Evolutionary conservation across 2,113 vertebrate species (phyloP), one percentile per base, ranked within the genome.

Genomic region (Recurvirostra avosetta): DNA sequence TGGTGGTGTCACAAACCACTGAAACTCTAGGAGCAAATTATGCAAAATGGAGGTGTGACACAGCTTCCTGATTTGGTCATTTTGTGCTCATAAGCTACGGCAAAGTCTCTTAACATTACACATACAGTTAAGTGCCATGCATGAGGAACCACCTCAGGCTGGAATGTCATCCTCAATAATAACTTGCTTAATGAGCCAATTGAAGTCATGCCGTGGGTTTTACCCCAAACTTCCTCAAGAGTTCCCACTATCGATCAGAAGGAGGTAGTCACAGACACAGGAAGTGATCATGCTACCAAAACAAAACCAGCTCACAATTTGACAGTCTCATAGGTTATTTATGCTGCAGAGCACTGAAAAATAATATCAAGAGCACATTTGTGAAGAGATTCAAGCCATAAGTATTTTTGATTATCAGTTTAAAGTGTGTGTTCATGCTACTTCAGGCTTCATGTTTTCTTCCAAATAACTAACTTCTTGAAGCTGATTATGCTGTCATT

Each of bases 61-160:
- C 91, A 94, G 55, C 90, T 90, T 94, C 91, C 96, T 96, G 92
- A 83, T 86, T 71, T 70, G 86, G 70, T 78, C 17, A 81, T 77
- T 92, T 86, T 92, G 58, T 81, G 13, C n/a, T 68, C 94, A 20
- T 61, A 94, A 78, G 21, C 85, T 75, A n/a, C 0, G 0, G n/a
- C 59, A 74, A 53, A 53, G 45, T 41, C 65, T 59, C 38, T 79
- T 52, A 78, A 90, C 29, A 49, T 89, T 61, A 59, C 67, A 55
- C 59, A 58, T 45, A 34, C 5, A 47, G 56, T 73, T 93, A 93
- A 91, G 45, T 67, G 73, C 15, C 11, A 8, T 19, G 15, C 74
- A 41, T 81, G 67, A 93, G 38, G 83, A 94, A 86, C 32, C 43
- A 88, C 65, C 80, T 90, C 73, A 75, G 75, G 80, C 49, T 76